These are phyloP conservation scores for rat (Rattus norvegicus) DNA, from an alignment of 2,113 vertebrate genomes.

Conservation along the genomic window GRCr8 NC_086030.1:27572501-27573000, in stretches of 20 bases:
- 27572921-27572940: not conserved
- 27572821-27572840: conserved; percentile 81
- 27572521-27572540: not conserved
- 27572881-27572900: conserved; percentile 23
- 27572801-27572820: conserved; percentile 87
- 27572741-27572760: conserved; percentile 92
- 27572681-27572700: conserved; percentile 89
- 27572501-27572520: not conserved
- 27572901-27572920: not conserved
- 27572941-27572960: not conserved
- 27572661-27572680: conserved; percentile 85
- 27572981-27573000: fast-evolving
- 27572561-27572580: conserved; percentile 1
- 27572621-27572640: conserved; percentile 78
- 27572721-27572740: conserved; percentile 91
- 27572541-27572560: not conserved
- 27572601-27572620: conserved; percentile 75
- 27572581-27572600: not conserved
- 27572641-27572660: conserved; percentile 76
- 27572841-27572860: conserved; percentile 75
- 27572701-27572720: conserved; percentile 82
- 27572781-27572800: conserved; percentile 87
- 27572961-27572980: not conserved
- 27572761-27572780: conserved; percentile 87
- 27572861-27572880: conserved; percentile 32